phyloP scores from a whole-genome alignment of 2,113 vertebrate species.

The Trochalopteron elliotii region DNA sequence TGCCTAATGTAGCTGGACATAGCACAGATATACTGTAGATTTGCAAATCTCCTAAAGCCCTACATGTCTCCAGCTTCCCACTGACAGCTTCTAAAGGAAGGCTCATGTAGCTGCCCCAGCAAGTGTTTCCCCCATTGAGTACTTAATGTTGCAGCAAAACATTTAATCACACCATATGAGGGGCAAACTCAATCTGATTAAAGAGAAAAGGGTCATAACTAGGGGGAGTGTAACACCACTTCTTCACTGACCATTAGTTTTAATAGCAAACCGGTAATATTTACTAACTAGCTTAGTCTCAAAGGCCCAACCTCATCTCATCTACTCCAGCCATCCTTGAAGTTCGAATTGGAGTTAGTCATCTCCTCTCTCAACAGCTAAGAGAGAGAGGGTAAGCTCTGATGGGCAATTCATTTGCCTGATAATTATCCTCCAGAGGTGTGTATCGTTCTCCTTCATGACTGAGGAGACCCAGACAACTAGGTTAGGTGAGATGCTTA shows the following conservation, averaged over 20 bases:
- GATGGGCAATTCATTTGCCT: conserved; percentile 34
- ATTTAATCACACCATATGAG: conserved; percentile 69
- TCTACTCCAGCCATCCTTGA: conserved; percentile 62
- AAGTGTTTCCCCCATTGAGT: conserved; percentile 42
- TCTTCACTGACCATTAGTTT: conserved; percentile 68
- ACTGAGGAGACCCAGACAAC: conserved; percentile 20
- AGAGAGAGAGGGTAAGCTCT: neutral
- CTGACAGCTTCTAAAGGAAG: conserved; percentile 21
- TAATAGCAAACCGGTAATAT: conserved; percentile 43
- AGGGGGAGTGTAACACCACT: conserved; percentile 52
- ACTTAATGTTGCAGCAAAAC: conserved; percentile 45
- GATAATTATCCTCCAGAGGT: conserved; percentile 41
- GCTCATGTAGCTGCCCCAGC: neutral
- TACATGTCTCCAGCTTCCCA: conserved; percentile 18
- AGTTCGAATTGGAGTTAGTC: neutral
- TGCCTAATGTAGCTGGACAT: neutral
- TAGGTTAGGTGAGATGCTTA: conserved; percentile 28
- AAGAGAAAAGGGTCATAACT: conserved; percentile 64
- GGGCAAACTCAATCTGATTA: conserved; percentile 65
- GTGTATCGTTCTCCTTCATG: neutral
- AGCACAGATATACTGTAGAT: neutral
- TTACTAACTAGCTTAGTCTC: conserved; percentile 67
- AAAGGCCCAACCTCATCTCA: conserved; percentile 61
- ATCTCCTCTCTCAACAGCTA: conserved; percentile 7
- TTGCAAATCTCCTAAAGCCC: neutral